phyloP scores from a whole-genome alignment of 2,888 invertebrate genomes.

The Catonia carolina region DNA sequence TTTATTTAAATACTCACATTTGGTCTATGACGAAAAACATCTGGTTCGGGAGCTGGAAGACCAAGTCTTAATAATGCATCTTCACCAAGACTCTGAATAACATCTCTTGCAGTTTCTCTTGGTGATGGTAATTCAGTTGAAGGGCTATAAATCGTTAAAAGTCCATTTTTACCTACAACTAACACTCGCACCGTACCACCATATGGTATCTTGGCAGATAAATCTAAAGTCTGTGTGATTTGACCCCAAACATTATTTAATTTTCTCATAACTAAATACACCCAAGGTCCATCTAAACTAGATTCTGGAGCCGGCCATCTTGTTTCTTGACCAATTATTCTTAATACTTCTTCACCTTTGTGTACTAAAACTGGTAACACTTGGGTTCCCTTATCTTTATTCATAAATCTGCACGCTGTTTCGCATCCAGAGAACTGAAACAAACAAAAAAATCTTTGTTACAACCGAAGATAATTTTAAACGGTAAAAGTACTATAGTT shows the following conservation, averaged over 20 bases:
- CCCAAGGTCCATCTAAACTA: not conserved
- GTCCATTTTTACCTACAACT: not conserved
- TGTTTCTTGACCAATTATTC: not conserved
- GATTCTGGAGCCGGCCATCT: slow-evolving; percentile 35
- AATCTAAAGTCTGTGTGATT: not conserved
- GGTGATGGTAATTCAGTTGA: not conserved
- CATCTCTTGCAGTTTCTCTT: not conserved
- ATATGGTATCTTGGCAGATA: slow-evolving; percentile 25
- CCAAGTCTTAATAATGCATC: not conserved
- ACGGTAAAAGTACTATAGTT: too few relatives aligned
- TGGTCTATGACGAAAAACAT: too few relatives aligned
- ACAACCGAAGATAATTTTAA: too few relatives aligned
- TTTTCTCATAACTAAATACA: slow-evolving; percentile 1
- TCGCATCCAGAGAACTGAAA: slow-evolving; percentile 16
- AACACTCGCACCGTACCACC: not conserved
- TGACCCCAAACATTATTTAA: not conserved
- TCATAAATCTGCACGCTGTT: not conserved
- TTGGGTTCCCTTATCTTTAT: not conserved
- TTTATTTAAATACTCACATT: too few relatives aligned
- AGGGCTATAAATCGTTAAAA: slow-evolving; percentile 2
- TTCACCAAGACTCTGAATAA: not conserved
- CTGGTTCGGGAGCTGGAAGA: too few relatives aligned
- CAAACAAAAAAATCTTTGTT: not conserved
- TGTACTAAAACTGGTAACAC: not conserved
- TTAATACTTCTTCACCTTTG: not conserved